These are phyloP conservation scores for Aporophyla lueneburgensis DNA, from an alignment of 2,888 invertebrate species.

Conservation along the genomic window DNA sequence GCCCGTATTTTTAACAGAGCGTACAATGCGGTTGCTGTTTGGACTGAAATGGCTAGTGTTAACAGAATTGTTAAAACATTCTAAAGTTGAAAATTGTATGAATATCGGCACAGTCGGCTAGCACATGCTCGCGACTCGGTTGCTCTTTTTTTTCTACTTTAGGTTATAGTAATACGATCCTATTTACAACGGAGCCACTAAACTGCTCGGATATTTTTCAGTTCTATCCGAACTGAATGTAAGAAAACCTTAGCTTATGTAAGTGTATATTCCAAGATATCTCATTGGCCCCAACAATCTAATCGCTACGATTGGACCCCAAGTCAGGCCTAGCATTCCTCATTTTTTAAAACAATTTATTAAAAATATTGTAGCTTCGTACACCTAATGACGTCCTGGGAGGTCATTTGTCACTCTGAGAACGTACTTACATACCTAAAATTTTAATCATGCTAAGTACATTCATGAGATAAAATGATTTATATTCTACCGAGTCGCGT, in stretches of 20 bases:
- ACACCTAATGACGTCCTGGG: background rate
- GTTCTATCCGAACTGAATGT: no score
- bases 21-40: background rate
- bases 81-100: no score
- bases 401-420: conserved; percentile 1
- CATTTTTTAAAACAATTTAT: background rate
- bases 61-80: background rate
- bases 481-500: conserved; percentile 7
- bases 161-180: no score
- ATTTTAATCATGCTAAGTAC: conserved; percentile 34
- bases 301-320: background rate
- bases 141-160: no score
- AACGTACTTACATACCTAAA: background rate
- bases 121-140: no score
- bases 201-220: no score
- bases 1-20: background rate
- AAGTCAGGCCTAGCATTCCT: background rate
- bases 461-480: conserved; percentile 39
- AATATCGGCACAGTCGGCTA: no score
- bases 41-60: background rate
- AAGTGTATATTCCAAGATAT: background rate
- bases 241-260: background rate
- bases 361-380: background rate
- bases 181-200: no score
- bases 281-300: background rate